These are phyloP conservation scores for Megalops cyprinoides DNA, from an alignment of 2,797 vertebrate genomes.

Conservation along the genomic window DNA sequence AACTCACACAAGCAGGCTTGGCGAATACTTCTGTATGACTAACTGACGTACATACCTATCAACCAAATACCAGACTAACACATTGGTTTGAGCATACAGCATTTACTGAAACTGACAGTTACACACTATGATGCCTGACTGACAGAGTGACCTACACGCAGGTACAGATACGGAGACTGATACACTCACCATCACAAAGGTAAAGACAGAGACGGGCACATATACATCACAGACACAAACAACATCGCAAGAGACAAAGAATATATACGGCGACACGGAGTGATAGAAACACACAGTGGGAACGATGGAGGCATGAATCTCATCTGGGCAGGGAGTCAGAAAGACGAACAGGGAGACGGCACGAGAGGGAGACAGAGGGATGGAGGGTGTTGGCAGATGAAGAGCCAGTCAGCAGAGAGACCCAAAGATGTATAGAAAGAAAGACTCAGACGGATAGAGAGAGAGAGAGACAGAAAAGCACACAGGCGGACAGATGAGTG, in stretches of 20 bases:
- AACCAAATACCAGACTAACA: not conserved
- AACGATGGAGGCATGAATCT: slow-evolving; percentile 14
- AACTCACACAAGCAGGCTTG: not conserved
- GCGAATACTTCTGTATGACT: not conserved
- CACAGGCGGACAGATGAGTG: slow-evolving; percentile 42
- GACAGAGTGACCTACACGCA: slow-evolving; percentile 45
- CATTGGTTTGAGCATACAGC: not conserved
- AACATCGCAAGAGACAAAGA: no score
- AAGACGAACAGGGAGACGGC: slow-evolving; percentile 1
- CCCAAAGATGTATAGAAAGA: slow-evolving; percentile 1
- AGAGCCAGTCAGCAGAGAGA: not conserved
- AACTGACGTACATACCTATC: slow-evolving; percentile 6
- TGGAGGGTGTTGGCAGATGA: not conserved
- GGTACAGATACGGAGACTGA: slow-evolving; percentile 11
- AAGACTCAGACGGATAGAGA: not conserved
- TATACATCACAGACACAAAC: slow-evolving; percentile 23
- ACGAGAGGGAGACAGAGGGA: not conserved
- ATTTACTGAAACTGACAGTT: not conserved
- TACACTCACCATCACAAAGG: slow-evolving; percentile 43
- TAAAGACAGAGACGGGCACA: slow-evolving; percentile 50
- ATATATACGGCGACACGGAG: not conserved
- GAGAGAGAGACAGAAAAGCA: not conserved
- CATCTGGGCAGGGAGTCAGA: slow-evolving; percentile 19
- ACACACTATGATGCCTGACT: not conserved
- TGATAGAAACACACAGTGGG: slow-evolving; percentile 17